Base-by-base conservation (phyloP, 2,888 invertebrate genomes). In the Spilosoma lubricipeda region DNA sequence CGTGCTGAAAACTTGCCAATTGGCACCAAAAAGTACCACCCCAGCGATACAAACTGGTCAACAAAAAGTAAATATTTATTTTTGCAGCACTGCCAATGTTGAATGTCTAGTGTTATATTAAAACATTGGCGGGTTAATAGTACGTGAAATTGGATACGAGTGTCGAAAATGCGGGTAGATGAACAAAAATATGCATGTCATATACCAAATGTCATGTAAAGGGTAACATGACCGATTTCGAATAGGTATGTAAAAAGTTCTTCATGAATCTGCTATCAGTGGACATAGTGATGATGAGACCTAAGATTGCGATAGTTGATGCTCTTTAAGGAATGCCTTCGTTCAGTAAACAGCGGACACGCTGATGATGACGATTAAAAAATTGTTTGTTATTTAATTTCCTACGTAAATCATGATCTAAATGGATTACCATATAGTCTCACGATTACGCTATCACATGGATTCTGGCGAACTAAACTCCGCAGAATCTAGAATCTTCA, bases 1-100 rank as follows among this genome's bases (percentile, higher is more conserved):
- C 77, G 56, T 48, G 56, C 82, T 82, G 86, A 88, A 85, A 80
- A 48, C 73, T 82, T 89, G 90, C 89, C 89, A 90, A 78, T 81
- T 84, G 84, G 81, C 84, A 89, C 81, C 80, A 77, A 77, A 63
- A 83, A 87, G 76, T 81, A 80, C 84, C 72, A 70, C 64, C 77
- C 76, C 76, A 77, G 79, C n/a, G 65, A 33, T 56, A 71, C 80
- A 71, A 77, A 76, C 71, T 77, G 74, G 77, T 78, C 79, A 80
- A 76, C 78, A 84, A 74, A 78, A 79, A 42, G 76, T 78, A 80
- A 78, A 63, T 74, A 70, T 72, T 83, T 84, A 82, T 83, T 82
- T 85, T 84, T 82, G 80, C n/a, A 39, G n/a, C 65, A 36, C 23
- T n/a, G n/a, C n/a, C 11, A 33, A 39, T 36, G 65, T 23, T 33